Base-by-base conservation (phyloP, 2,113 vertebrate species). In the Monopterus albus region DNA sequence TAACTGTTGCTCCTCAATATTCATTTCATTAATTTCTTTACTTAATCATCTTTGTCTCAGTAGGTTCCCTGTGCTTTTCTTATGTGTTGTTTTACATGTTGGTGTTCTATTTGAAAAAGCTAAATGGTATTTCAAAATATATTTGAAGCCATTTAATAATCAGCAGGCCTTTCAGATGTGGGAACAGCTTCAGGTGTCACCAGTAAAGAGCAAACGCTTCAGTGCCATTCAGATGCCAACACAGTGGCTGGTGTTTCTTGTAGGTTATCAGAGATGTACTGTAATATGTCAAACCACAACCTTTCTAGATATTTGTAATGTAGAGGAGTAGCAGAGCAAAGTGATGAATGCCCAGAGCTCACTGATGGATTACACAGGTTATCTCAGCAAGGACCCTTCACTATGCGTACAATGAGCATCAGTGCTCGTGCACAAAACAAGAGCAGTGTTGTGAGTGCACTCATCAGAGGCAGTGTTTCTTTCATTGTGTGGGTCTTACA, bases 311-410 rank as follows among this genome's bases (percentile, higher is more conserved):
- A 25, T 67, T 31, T 52, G 35, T 43, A 20, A 28, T 62, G 17
- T 60, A 31, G 26, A 28, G 47, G 29, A 55, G 61, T 11, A 45
- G 46, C 55, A 53, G 46, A 4, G 6, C 57, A 45, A 15, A 71
- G 31, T 33, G 50, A 62, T 57, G 52, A 45, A 46, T 61, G 68
- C 52, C 21, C 36, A 58, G 18, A 40, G n/a, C 59, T 59, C 35
- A 20, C 6, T 76, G 55, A 78, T 59, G 40, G 51, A 72, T 59
- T 8, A 31, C n/a, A 45, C 23, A 47, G 10, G 11, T 23, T 5
- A 23, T 46, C 15, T 26, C 17, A 49, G 21, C 5, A 18, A 62
- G 36, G 59, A 38, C 45, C 17, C 82, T 63, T 35, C 51, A 55
- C 21, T 31, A 1, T 45, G 26, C 15, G 21, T 39, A 51, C 50